These are phyloP conservation scores for Arothron firmamentum DNA, from an alignment of 2,113 vertebrate genomes.

Conservation along the genomic window DNA sequence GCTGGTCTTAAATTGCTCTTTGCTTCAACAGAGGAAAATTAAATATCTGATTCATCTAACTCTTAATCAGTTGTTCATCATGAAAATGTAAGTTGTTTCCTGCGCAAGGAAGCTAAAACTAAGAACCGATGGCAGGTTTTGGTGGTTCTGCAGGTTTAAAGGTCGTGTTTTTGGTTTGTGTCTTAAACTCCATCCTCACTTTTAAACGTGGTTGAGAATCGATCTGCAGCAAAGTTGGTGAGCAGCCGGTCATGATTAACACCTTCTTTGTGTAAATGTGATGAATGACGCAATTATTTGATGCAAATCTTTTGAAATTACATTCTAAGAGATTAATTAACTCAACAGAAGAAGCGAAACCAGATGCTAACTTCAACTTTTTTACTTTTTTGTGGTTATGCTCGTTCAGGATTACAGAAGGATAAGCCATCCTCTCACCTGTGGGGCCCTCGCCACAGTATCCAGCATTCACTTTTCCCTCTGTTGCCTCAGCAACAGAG, in stretches of 20 bases:
- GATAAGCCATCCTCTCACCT: conserved; percentile 47
- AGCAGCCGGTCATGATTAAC: neutral
- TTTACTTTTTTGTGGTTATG: neutral
- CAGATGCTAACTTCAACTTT: neutral
- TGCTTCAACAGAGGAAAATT: neutral
- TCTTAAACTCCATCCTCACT: too few relatives aligned
- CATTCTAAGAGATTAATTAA: too few relatives aligned
- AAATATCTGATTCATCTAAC: neutral
- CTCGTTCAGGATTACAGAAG: neutral
- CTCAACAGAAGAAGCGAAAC: neutral
- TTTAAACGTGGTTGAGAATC: neutral
- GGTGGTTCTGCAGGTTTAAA: too few relatives aligned
- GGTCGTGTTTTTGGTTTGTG: too few relatives aligned
- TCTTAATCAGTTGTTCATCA: too few relatives aligned
- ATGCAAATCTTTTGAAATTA: neutral
- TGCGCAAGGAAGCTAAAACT: too few relatives aligned
- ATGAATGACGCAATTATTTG: neutral
- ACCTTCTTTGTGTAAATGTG: neutral
- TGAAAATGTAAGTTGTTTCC: too few relatives aligned
- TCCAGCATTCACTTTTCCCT: conserved; percentile 59
- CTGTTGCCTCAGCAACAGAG: conserved; percentile 38
- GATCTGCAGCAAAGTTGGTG: neutral
- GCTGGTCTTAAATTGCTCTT: too few relatives aligned
- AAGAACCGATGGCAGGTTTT: too few relatives aligned
- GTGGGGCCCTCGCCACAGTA: conserved; percentile 44